Conservation (phyloP, 1,140 invertebrate genomes). For the Pseudomyrmex concolor region DNA sequence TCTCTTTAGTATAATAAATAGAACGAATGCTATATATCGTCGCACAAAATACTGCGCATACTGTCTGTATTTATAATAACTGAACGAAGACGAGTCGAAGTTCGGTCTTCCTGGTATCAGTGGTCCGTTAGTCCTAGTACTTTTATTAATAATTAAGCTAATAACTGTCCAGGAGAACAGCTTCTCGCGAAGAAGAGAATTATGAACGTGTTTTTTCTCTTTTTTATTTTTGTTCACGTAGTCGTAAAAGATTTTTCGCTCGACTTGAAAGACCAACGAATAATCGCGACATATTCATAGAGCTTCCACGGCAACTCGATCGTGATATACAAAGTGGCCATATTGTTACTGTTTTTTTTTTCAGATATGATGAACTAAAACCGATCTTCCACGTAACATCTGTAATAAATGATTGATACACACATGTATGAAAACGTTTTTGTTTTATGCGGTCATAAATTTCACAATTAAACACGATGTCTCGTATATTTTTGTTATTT, state of each 20-base stretch:
- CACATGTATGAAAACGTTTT: slow-evolving; percentile 11
- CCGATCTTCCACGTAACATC: slow-evolving; percentile 41
- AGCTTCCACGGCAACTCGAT: slow-evolving; percentile 69
- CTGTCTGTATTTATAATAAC: slow-evolving; percentile 79
- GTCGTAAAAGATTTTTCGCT: slow-evolving; percentile 20
- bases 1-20: slow-evolving; percentile 63
- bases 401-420: slow-evolving; percentile 64
- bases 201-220: slow-evolving; percentile 29
- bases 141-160: slow-evolving; percentile 66
- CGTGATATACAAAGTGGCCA: slow-evolving; percentile 71
- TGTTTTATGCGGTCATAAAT: not conserved
- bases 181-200: slow-evolving; percentile 37
- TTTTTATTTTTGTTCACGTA: not conserved
- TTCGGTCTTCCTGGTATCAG: slow-evolving; percentile 78
- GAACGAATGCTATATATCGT: slow-evolving; percentile 65
- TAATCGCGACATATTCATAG: slow-evolving; percentile 39
- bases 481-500: not conserved
- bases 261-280: slow-evolving; percentile 44
- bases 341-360: slow-evolving; percentile 67
- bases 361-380: slow-evolving; percentile 28
- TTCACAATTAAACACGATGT: not conserved
- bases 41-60: slow-evolving; percentile 74
- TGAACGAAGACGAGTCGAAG: slow-evolving; percentile 74
- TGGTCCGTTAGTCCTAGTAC: slow-evolving; percentile 72
- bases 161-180: slow-evolving; percentile 54